Percentiles rank a stretch among this genome's conserved stretches.
Evolutionary conservation across 53 echinoderm and acorn worm genomes (phyloP).

Genomic region (Hippasteria phrygiana): DNA sequence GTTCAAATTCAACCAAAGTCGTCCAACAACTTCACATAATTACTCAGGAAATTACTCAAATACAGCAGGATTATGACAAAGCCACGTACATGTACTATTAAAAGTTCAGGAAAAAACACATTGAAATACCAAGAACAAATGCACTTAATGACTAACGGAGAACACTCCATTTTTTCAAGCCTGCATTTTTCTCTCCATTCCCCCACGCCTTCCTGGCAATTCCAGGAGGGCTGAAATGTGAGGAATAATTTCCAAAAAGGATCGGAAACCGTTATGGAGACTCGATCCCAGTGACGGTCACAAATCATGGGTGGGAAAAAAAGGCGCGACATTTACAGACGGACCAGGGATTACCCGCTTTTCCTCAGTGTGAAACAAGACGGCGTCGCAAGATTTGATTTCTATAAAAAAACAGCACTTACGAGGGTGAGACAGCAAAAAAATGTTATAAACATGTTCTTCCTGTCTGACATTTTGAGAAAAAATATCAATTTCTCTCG

Average conservation of each 20-base stretch:
- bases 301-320: background rate
- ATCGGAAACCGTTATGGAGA: slow-evolving; percentile 3
- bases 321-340: background rate
- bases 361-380: background rate
- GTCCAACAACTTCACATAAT: background rate
- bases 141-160: background rate
- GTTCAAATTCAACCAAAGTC: background rate
- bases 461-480: slow-evolving; percentile 22
- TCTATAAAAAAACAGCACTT: background rate
- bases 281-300: background rate
- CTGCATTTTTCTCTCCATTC: background rate
- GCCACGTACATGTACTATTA: no score
- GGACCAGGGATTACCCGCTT: background rate
- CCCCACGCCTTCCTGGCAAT: background rate
- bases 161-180: background rate
- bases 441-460: background rate
- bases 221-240: background rate
- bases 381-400: background rate
- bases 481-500: background rate
- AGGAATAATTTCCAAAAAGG: background rate
- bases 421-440: background rate
- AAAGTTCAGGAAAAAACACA: background rate
- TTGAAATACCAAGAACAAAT: background rate
- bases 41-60: background rate
- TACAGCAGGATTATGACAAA: background rate